phyloP scores from a whole-genome alignment of 2,888 invertebrate genomes.

The Calameuta idolon region DNA sequence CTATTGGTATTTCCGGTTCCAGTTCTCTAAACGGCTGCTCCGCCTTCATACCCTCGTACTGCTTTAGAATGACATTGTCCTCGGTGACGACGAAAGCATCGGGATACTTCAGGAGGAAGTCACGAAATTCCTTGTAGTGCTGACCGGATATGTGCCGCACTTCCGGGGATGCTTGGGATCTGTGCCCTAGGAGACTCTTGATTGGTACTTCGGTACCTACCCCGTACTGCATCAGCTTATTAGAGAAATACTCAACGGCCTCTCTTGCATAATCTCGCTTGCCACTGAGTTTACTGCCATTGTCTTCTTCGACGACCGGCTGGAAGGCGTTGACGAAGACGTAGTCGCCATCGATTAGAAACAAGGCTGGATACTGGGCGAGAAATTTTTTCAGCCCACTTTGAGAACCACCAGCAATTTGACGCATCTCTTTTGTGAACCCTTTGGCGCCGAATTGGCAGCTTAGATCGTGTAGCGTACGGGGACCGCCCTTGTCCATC shows the following conservation, averaged over 20 bases:
- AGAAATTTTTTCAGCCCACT: constrained; percentile 97
- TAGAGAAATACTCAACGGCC: constrained; percentile 97
- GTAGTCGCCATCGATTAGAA: constrained; percentile 93
- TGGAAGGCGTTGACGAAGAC: constrained; percentile 87
- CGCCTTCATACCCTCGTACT: constrained; percentile 76
- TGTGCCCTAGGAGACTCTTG: constrained; percentile 94
- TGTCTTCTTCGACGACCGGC: constrained; percentile 73
- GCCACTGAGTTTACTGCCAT: constrained; percentile 69
- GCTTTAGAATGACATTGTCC: constrained; percentile 84
- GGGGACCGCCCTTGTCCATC: constrained; percentile 95
- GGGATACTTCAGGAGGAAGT: constrained; percentile 86
- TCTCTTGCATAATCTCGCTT: constrained; percentile 93
- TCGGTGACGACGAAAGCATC: constrained; percentile 86
- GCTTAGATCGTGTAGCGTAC: constrained; percentile 96
- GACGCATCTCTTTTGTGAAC: constrained; percentile 98
- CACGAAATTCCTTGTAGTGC: constrained; percentile 93
- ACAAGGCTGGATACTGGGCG: constrained; percentile 95
- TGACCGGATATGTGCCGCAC: constrained; percentile 96
- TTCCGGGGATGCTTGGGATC: constrained; percentile 96
- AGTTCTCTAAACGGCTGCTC: constrained; percentile 74
- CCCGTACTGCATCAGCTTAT: constrained; percentile 95
- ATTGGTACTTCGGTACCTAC: constrained; percentile 97
- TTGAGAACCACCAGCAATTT: constrained; percentile 95
- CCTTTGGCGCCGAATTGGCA: constrained; percentile 99
- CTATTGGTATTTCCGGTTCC: constrained; percentile 77